Base-by-base conservation (phyloP, 1,140 invertebrate genomes). In the Kradibia gibbosae region DNA sequence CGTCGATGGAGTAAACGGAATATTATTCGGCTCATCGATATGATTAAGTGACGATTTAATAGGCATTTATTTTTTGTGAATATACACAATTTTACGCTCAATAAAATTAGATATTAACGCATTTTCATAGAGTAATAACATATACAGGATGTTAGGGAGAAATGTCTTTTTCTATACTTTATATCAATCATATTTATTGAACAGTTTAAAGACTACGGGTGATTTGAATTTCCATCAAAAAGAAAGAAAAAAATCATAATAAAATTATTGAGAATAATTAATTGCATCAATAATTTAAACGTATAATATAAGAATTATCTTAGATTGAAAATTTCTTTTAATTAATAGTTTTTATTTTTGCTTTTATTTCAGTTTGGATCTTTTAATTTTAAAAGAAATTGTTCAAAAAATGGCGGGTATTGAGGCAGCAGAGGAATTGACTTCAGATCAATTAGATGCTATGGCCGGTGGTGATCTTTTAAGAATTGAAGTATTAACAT, bases 321-420 rank as follows among this genome's bases (percentile, higher is more conserved):
- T n/a, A 77, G 22, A 34, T 34, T 42, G 53, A 0, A 39, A 39
- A 31, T 53, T n/a, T 22, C 0, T 78, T 4, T 78, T 36, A 50
- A 60, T 3, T 48, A 48, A 67, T 15, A 62, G 1, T 17, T 31
- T 57, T 31, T 45, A 34, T 11, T 17, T 36, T 73, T 76, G 25
- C 7, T 87, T 87, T 77, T 85, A 86, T 92, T 93, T 77, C 90
- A 97, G 97, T 91, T 94, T 98, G 90, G 98, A 99, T 92, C 92
- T 99, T 82, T 92, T 99, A 34, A 96, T 99, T 85, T 91, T 99
- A 65, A 98, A 99, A 91, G 99, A 99, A 92, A 97, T 99, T 85
- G 96, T 99, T 77, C 97, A 99, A 91, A 99, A 99, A 93, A 99
- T 99, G 98, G 96, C 98, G 20, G 99, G 99, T 2, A 98, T 99